These are phyloP conservation scores for Campoletis sonorensis DNA, from an alignment of 1,140 invertebrate species.

Conservation along the genomic window DNA sequence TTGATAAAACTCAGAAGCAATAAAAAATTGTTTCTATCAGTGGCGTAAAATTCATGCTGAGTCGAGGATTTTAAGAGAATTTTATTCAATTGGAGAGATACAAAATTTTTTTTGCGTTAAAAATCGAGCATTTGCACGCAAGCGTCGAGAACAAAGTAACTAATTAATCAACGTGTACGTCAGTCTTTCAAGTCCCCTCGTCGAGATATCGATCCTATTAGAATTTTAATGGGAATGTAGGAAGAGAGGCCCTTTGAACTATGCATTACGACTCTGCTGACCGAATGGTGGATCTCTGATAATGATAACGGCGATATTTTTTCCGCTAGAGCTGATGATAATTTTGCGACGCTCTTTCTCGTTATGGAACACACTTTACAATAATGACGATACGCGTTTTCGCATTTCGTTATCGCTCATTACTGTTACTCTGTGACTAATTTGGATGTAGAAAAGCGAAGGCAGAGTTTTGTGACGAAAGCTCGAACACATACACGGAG, in stretches of 20 bases:
- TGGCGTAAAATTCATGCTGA: no score
- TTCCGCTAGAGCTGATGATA: slow-evolving; percentile 11
- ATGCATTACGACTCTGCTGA: background rate
- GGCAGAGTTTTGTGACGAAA: slow-evolving; percentile 19
- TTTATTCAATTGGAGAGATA: no score
- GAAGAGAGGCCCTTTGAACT: slow-evolving; percentile 21
- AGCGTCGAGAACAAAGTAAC: slow-evolving; percentile 25
- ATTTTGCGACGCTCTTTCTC: slow-evolving; percentile 40
- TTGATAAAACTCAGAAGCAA: no score
- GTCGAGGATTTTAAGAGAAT: background rate
- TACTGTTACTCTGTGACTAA: slow-evolving; percentile 29
- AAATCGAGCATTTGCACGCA: background rate
- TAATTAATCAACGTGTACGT: slow-evolving; percentile 44
- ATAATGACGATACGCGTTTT: background rate
- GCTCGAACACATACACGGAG: slow-evolving; percentile 51
- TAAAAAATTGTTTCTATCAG: no score
- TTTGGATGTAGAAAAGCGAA: slow-evolving; percentile 5
- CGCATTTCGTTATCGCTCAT: slow-evolving; percentile 21
- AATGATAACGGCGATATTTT: slow-evolving; percentile 22
- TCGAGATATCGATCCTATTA: slow-evolving; percentile 46
- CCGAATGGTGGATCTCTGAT: slow-evolving; percentile 15
- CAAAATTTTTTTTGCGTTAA: no score
- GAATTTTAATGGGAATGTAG: slow-evolving; percentile 37
- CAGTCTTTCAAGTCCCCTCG: background rate
- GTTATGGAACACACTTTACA: background rate